A percentile compares a stretch with the other conserved stretches of the same genome.
phyloP scores from a whole-genome alignment of 2,113 vertebrate genomes.

The Rhombomys opimus region DNA sequence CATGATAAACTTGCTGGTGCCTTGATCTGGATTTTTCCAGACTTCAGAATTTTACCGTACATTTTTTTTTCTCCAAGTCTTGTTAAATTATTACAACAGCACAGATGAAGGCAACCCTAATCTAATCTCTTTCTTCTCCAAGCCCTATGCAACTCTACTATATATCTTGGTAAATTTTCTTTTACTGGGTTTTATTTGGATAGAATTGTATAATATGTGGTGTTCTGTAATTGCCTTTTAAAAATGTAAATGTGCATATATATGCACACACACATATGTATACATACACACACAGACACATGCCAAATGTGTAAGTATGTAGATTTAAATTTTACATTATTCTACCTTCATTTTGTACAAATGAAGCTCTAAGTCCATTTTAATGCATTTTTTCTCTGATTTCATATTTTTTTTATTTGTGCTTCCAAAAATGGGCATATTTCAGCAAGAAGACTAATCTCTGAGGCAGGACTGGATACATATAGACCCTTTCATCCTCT shows the following conservation, averaged over 20 bases:
- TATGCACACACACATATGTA: too few relatives aligned
- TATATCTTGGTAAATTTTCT: background rate
- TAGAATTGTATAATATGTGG: background rate
- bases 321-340: background rate
- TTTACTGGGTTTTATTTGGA: background rate
- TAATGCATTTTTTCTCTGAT: background rate
- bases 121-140: fast-evolving
- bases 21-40: background rate
- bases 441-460: background rate
- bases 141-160: background rate
- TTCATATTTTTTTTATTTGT: background rate
- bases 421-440: background rate
- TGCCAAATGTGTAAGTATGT: background rate
- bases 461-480: background rate
- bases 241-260: background rate
- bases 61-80: background rate
- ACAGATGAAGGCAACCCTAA: background rate
- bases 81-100: background rate
- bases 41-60: background rate
- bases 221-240: background rate
- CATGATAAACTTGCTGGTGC: background rate
- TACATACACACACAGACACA: too few relatives aligned
- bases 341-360: background rate
- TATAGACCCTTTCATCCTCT: background rate
- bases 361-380: background rate